Conservation (phyloP, 2,797 vertebrate genomes). For the Prionace glauca region DNA sequence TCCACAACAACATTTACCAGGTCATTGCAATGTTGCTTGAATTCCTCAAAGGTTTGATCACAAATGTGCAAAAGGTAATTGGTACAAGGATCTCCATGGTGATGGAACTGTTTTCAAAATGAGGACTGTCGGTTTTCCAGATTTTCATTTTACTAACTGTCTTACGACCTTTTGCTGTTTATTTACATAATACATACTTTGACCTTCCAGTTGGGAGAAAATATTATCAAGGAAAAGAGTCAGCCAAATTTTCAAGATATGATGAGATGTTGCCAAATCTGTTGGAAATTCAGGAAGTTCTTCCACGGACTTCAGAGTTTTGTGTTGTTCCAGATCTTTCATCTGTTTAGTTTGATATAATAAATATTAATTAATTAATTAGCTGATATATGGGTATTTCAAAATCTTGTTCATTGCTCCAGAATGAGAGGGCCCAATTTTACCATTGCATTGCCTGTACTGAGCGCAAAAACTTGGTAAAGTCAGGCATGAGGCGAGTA, state of each 20-base stretch:
- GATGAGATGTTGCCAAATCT: background rate
- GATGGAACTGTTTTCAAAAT: background rate
- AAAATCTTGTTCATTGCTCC: background rate
- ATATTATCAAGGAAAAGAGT: background rate
- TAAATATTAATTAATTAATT: background rate
- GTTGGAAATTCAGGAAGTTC: background rate
- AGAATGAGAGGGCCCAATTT: background rate
- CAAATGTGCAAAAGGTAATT: background rate
- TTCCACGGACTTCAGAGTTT: background rate
- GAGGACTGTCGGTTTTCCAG: background rate
- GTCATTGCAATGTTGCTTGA: background rate
- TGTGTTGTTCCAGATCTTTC: background rate
- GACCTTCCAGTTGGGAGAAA: background rate
- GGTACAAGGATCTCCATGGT: background rate
- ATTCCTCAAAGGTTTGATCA: background rate
- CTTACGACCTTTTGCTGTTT: background rate
- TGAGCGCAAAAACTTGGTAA: too few species aligned
- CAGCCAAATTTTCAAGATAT: background rate
- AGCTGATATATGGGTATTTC: background rate
- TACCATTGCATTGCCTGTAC: too few species aligned
- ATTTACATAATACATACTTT: background rate
- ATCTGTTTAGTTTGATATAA: background rate
- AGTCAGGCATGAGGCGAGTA: too few species aligned
- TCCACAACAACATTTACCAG: background rate
- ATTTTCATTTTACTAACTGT: background rate